Conservation (phyloP, 2,113 vertebrate species). For the Pseudorhombus dupliciocellatus region DNA sequence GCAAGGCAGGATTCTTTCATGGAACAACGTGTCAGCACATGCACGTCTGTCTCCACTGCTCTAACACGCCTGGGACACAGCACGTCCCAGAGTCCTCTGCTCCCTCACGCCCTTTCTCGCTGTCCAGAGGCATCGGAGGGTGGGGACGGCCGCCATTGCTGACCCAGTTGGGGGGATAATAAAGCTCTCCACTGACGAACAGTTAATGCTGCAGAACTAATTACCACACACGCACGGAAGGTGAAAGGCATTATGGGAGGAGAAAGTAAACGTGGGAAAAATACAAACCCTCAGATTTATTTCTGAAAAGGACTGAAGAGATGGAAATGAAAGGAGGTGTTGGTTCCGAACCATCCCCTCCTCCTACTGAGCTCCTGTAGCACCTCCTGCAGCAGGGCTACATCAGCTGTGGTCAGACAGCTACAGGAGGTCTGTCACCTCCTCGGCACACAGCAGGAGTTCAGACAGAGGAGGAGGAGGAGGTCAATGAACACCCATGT, state of each 20-base stretch:
- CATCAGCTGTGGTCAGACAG: background rate
- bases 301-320: too few species aligned
- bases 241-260: too few species aligned
- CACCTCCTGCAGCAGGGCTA: background rate
- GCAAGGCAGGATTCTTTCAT: conserved; percentile 43
- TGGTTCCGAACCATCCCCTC: too few species aligned
- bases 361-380: background rate
- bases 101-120: too few species aligned
- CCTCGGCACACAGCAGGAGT: too few species aligned
- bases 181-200: conserved; percentile 56
- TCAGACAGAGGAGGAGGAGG: too few species aligned
- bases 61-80: background rate
- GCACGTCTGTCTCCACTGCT: background rate
- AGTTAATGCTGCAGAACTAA: conserved; percentile 73
- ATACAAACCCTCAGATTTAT: too few species aligned
- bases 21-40: conserved; percentile 20
- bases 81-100: background rate
- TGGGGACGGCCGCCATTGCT: too few species aligned
- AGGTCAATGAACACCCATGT: too few species aligned
- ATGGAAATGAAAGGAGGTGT: too few species aligned
- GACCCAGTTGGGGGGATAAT: conserved; percentile 57
- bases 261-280: too few species aligned
- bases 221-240: conserved; percentile 9
- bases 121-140: too few species aligned
- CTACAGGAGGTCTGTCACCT: background rate